Evolutionary conservation across 2,113 vertebrate genomes (phyloP).

Genomic region (Orthonyx spaldingii): DNA sequence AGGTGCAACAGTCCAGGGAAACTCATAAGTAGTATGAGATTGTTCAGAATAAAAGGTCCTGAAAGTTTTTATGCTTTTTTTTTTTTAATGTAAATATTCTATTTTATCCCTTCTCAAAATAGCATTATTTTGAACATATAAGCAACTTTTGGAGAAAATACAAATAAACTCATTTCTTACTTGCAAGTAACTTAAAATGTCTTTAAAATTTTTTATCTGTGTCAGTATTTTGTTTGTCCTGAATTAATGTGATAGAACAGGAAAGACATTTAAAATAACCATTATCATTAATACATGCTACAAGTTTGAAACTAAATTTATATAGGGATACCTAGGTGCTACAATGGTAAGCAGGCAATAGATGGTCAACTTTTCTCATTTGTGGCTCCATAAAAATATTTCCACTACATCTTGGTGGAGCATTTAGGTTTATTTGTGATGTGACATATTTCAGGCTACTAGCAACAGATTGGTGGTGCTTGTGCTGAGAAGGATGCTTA

Average conservation of each 20-base stretch:
- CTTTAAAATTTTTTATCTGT: not conserved
- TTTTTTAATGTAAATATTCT: not conserved
- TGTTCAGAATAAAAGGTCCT: not conserved
- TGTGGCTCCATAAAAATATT: not conserved
- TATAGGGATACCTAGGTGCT: not conserved
- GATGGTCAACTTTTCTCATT: not conserved
- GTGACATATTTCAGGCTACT: not conserved
- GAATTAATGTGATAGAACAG: not conserved
- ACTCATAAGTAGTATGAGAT: not conserved
- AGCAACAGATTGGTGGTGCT: not conserved
- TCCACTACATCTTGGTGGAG: not conserved
- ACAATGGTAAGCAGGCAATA: not conserved
- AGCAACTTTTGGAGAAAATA: not conserved
- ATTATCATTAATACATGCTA: not conserved
- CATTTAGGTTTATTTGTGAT: not conserved
- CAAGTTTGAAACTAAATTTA: not conserved
- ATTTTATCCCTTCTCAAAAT: not conserved
- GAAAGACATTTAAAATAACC: not conserved
- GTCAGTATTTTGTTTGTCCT: not conserved
- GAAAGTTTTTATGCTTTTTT: rapidly evolving
- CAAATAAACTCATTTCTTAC: not conserved
- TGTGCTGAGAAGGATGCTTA: not conserved
- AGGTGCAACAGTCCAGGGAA: not conserved
- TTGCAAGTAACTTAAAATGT: not conserved
- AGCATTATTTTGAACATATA: not conserved